Evolutionary conservation across 1,140 invertebrate species (phyloP).

Genomic region (Brachionus paranguensis): DNA sequence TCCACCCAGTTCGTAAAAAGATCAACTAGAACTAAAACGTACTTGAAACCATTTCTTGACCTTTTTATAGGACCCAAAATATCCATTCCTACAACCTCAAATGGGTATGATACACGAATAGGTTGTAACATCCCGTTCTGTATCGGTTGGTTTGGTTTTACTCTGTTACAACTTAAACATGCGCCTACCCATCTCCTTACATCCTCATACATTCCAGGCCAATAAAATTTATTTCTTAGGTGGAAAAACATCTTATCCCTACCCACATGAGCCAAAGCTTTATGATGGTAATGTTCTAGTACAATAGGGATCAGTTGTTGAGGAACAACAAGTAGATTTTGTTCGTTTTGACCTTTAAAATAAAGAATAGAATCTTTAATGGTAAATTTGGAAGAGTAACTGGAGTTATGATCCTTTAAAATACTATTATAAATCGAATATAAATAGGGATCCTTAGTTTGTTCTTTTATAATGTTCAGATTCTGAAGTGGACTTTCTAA

Average conservation of each 20-base stretch:
- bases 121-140: neutral
- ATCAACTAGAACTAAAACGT: constrained; percentile 50
- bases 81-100: constrained; percentile 40
- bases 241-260: neutral
- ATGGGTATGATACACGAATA: neutral
- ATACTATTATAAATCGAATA: neutral
- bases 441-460: neutral
- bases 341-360: neutral
- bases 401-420: neutral
- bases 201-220: neutral
- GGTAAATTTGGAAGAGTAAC: neutral
- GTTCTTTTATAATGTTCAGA: neutral
- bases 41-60: constrained; percentile 44
- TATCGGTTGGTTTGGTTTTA: neutral
- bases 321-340: neutral
- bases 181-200: neutral
- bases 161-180: constrained; percentile 27
- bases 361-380: neutral
- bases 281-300: neutral
- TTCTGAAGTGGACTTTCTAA: neutral
- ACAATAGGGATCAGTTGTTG: neutral
- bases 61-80: constrained; percentile 42
- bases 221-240: neutral
- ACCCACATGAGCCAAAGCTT: constrained; percentile 17
- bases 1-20: constrained; percentile 55